Conservation (phyloP, 2,888 invertebrate species). For the Diabrotica balteata region DNA sequence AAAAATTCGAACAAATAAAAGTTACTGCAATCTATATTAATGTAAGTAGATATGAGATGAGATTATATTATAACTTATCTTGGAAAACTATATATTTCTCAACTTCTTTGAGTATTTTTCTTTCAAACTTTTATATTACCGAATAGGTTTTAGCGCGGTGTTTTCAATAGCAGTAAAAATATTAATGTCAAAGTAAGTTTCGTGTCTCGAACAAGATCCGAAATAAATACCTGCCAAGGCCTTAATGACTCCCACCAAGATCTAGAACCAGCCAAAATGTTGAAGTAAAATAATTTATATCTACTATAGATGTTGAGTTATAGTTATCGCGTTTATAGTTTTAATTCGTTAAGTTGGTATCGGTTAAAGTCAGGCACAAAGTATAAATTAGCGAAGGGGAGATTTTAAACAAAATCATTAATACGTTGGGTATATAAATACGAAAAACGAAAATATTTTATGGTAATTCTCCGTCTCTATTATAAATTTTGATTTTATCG, state of each 20-base stretch:
- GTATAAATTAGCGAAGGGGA: slow-evolving; percentile 45
- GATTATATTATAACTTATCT: too few species aligned
- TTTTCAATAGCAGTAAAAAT: too few species aligned
- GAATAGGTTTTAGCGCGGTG: too few species aligned
- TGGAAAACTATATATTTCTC: too few species aligned
- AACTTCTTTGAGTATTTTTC: too few species aligned
- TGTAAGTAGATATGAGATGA: too few species aligned
- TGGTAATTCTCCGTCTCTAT: slow-evolving; percentile 29
- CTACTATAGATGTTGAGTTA: slow-evolving; percentile 45
- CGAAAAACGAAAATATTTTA: slow-evolving; percentile 33
- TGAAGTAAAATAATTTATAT: slow-evolving; percentile 47
- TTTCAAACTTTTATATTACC: too few species aligned
- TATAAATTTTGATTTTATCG: slow-evolving; percentile 33
- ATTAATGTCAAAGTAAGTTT: slow-evolving; percentile 2
- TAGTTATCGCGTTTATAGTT: slow-evolving; percentile 48
- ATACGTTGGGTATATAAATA: slow-evolving; percentile 28
- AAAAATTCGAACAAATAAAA: too few species aligned
- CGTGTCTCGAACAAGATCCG: slow-evolving; percentile 18
- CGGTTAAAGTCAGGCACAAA: slow-evolving; percentile 49
- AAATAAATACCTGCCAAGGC: slow-evolving; percentile 27
- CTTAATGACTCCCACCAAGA: slow-evolving; percentile 42
- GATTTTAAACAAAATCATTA: slow-evolving; percentile 46
- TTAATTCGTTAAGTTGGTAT: slow-evolving; percentile 50
- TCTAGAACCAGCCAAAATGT: slow-evolving; percentile 35
- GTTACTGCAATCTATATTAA: too few species aligned